Evolutionary conservation across 2,113 vertebrate species (phyloP).

Genomic region (Crypturellus undulatus): DNA sequence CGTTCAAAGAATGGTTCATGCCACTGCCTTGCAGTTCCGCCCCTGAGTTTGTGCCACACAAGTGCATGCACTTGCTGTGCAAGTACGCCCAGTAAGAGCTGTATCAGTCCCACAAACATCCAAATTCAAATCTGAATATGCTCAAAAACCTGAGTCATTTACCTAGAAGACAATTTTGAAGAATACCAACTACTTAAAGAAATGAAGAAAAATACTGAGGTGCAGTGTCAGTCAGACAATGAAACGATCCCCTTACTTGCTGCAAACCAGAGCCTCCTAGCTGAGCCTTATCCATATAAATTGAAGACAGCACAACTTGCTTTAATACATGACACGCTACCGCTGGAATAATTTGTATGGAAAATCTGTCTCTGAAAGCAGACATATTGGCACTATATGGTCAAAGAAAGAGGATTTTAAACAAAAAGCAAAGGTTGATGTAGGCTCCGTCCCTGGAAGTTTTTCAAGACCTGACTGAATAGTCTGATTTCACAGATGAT

Average conservation of each 20-base stretch:
- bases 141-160: accelerated
- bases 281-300: neutral
- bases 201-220: neutral
- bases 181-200: neutral
- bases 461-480: neutral
- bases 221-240: neutral
- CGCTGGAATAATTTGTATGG: neutral
- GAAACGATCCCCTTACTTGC: neutral
- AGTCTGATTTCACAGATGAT: neutral
- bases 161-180: neutral
- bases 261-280: neutral
- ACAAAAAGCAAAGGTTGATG: neutral
- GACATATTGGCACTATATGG: neutral
- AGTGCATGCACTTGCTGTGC: neutral
- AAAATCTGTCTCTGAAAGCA: neutral
- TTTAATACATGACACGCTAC: neutral
- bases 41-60: neutral
- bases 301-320: neutral
- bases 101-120: neutral
- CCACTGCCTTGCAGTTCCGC: neutral
- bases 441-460: neutral
- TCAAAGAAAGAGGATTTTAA: neutral
- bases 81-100: neutral
- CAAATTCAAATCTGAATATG: neutral
- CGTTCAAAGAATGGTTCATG: neutral